Conservation (phyloP, 2,888 invertebrate species). For the Siphlonurus alternatus region DNA sequence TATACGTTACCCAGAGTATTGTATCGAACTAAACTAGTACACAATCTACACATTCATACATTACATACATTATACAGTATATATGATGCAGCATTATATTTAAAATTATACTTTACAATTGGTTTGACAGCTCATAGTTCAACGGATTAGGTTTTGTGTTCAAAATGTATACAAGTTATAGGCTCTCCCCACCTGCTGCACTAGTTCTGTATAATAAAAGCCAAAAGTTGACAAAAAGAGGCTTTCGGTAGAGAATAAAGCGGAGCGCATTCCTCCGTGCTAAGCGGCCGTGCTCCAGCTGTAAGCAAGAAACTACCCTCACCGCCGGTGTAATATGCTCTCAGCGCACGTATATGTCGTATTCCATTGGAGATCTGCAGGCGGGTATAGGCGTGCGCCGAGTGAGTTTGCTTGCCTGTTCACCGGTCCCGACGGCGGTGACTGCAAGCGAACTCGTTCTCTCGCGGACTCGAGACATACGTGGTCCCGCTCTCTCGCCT, state of each 20-base stretch:
- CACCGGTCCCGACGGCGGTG: no score
- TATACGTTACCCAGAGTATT: no score
- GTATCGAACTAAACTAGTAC: no score
- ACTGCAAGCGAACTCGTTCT: not conserved
- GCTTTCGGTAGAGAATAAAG: not conserved
- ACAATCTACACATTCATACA: no score
- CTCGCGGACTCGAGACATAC: not conserved
- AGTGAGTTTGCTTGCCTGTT: no score
- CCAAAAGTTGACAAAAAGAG: not conserved
- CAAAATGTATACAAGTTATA: not conserved
- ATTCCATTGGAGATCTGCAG: not conserved
- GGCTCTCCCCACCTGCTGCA: not conserved
- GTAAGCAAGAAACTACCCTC: not conserved
- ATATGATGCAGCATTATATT: no score
- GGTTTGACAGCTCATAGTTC: no score
- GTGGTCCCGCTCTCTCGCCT: no score
- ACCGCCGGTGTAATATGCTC: not conserved
- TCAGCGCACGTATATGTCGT: not conserved
- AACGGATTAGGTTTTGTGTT: no score
- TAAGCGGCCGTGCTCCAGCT: not conserved
- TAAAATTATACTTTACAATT: no score
- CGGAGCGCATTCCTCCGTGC: not conserved
- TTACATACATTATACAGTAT: no score
- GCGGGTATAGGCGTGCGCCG: no score
- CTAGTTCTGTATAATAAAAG: not conserved